Evolutionary conservation across 2,888 invertebrate genomes (phyloP).

Genomic region (Xestobium rufovillosum): DNA sequence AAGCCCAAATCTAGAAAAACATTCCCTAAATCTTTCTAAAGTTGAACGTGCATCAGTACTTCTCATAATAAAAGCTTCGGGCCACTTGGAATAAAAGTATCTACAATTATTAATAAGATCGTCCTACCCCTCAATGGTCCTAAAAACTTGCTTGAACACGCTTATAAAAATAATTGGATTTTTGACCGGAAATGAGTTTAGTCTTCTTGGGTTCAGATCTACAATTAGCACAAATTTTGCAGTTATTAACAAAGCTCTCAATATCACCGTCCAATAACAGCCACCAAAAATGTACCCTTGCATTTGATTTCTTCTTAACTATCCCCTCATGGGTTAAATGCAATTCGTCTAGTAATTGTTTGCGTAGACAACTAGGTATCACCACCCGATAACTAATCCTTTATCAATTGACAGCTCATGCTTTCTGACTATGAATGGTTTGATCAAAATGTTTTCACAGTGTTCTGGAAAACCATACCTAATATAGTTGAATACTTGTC

Average conservation of each 20-base stretch:
- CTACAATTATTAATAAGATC: conserved; percentile 36
- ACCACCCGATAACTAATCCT: too few species aligned
- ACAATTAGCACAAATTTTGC: conserved; percentile 24
- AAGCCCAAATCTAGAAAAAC: conserved; percentile 26
- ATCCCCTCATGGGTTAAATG: conserved; percentile 21
- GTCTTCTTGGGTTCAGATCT: conserved; percentile 28
- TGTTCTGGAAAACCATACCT: conserved; percentile 9
- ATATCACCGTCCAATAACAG: conserved; percentile 28
- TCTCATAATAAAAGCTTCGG: conserved; percentile 31
- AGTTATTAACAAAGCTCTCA: conserved; percentile 23
- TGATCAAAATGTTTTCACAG: conserved; percentile 7
- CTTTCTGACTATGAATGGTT: conserved; percentile 4
- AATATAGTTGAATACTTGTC: conserved; percentile 10
- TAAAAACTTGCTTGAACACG: conserved; percentile 41
- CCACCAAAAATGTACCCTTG: conserved; percentile 30
- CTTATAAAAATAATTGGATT: conserved; percentile 30
- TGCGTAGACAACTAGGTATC: conserved; percentile 16
- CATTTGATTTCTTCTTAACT: conserved; percentile 28
- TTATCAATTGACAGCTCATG: conserved; percentile 13
- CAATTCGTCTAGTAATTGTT: conserved; percentile 17
- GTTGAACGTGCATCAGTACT: too few species aligned
- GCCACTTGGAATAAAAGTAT: conserved; percentile 41
- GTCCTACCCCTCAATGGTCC: too few species aligned
- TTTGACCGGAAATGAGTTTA: conserved; percentile 27
- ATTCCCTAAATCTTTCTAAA: too few species aligned